These are phyloP conservation scores for Drosophila aff. DNA, from an alignment of 1,140 invertebrate genomes.

Conservation along the genomic window DNA sequence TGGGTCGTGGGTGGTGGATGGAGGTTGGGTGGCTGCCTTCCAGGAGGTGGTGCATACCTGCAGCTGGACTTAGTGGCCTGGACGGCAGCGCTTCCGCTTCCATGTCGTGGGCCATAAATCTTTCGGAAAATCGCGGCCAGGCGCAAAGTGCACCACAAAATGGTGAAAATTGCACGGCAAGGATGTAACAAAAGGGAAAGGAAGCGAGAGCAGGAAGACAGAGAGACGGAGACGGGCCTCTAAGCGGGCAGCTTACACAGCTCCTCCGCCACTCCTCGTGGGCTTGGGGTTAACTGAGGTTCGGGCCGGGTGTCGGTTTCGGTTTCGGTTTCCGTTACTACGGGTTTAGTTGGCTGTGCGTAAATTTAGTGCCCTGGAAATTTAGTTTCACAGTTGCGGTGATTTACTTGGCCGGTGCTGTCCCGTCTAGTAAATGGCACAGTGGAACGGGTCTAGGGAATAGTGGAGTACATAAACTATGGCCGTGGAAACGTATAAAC, in stretches of 20 bases:
- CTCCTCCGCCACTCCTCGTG: constrained; percentile 18
- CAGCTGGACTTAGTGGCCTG: constrained; percentile 69
- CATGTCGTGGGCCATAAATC: constrained; percentile 72
- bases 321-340: constrained; percentile 43
- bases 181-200: constrained; percentile 57
- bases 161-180: constrained; percentile 77
- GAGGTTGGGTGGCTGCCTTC: background rate
- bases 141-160: constrained; percentile 80
- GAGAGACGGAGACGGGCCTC: constrained; percentile 46
- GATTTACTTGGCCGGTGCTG: constrained; percentile 67
- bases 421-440: constrained; percentile 18
- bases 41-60: constrained; percentile 20
- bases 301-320: constrained; percentile 10
- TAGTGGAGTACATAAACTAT: too few relatives aligned
- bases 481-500: too few relatives aligned
- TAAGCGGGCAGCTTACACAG: constrained; percentile 54
- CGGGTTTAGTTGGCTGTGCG: constrained; percentile 50
- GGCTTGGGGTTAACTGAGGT: constrained; percentile 33
- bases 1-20: background rate
- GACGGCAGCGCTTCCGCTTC: constrained; percentile 56
- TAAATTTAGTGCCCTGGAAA: constrained; percentile 79
- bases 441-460: constrained; percentile 4
- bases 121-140: constrained; percentile 71
- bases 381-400: constrained; percentile 79
- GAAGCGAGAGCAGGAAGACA: constrained; percentile 6